Evolutionary conservation across 2,888 invertebrate species (phyloP).

Genomic region (Odontothrips loti): DNA sequence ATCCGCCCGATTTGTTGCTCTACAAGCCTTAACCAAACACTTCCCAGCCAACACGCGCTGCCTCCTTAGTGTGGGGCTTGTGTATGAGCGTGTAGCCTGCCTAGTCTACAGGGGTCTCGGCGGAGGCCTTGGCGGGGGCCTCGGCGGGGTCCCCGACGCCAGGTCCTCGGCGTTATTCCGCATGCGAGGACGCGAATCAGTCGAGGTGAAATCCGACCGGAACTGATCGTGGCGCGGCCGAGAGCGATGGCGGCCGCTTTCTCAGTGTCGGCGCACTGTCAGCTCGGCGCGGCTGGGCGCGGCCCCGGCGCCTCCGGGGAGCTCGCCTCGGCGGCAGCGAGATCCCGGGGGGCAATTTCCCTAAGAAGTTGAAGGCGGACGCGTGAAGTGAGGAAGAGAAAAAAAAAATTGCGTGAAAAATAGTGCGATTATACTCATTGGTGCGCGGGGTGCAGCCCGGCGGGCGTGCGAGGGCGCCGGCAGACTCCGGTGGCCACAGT

Average conservation of each 20-base stretch:
- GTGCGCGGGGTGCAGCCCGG: no score
- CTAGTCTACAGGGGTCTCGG: no score
- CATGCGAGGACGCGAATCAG: not conserved
- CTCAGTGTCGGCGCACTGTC: not conserved
- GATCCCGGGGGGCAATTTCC: not conserved
- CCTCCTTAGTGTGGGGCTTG: no score
- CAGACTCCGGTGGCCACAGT: no score
- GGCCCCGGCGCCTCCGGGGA: not conserved
- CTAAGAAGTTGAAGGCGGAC: no score
- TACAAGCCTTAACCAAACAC: not conserved
- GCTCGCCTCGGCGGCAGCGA: no score
- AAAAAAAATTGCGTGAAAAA: no score
- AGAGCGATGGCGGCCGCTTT: not conserved
- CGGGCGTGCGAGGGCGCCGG: no score
- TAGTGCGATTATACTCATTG: no score
- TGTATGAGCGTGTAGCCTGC: not conserved
- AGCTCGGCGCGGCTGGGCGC: not conserved
- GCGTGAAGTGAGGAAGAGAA: no score
- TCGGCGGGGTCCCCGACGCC: not conserved
- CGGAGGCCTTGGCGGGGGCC: no score
- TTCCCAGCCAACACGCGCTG: no score
- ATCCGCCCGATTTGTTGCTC: not conserved
- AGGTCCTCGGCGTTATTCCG: not conserved
- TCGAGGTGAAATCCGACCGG: slow-evolving; percentile 2
- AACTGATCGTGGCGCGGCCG: not conserved